These are phyloP conservation scores for Amphiprion ocellaris DNA, from an alignment of 2,113 vertebrate genomes.

Conservation along the genomic window DNA sequence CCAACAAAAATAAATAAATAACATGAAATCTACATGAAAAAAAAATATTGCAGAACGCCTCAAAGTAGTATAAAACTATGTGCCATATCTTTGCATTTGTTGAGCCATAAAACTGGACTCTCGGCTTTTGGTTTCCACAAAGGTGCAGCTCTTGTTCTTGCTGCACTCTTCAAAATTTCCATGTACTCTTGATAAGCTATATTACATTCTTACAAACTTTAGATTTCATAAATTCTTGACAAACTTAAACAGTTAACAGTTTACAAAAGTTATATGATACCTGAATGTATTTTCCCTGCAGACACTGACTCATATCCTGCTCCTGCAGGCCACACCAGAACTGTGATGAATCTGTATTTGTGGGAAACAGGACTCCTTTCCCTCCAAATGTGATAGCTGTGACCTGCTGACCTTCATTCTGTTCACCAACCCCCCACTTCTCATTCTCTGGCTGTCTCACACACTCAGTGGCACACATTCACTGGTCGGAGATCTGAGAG, in stretches of 20 bases:
- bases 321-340: constrained; percentile 14
- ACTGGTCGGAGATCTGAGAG: constrained; percentile 39
- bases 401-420: constrained; percentile 70
- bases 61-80: too few relatives aligned
- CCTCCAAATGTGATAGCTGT: constrained; percentile 66
- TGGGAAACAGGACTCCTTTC: constrained; percentile 60
- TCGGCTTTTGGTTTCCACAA: background rate
- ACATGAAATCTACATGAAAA: too few relatives aligned
- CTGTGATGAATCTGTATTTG: constrained; percentile 54
- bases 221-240: background rate
- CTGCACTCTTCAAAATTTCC: background rate
- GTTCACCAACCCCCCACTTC: constrained; percentile 46
- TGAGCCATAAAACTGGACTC: background rate
- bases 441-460: constrained; percentile 49
- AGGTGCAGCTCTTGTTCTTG: background rate
- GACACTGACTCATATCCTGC: constrained; percentile 21
- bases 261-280: constrained; percentile 9
- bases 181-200: background rate
- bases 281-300: background rate
- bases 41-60: too few relatives aligned
- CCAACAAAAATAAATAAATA: too few relatives aligned
- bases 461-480: constrained; percentile 53
- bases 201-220: too few relatives aligned
- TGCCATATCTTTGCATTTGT: background rate
- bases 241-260: background rate